Percentiles rank a stretch among this genome's conserved stretches.
phyloP scores from a whole-genome alignment of 2,113 vertebrate genomes.

The Coryphaenoides rupestris region DNA sequence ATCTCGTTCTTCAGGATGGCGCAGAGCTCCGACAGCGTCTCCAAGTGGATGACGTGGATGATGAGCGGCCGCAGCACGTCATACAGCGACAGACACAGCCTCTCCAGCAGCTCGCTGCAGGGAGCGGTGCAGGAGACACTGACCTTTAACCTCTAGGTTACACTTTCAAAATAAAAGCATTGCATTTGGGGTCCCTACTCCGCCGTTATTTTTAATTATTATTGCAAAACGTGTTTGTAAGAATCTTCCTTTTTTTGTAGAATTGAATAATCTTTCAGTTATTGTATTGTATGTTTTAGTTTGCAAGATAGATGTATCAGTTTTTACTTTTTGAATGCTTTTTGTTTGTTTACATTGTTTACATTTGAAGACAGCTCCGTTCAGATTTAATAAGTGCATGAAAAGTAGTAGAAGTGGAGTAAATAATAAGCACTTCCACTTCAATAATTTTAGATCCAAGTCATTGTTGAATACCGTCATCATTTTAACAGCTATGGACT shows the following conservation, averaged over 20 bases:
- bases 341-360: conserved; percentile 58
- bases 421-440: too few relatives aligned
- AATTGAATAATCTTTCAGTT: conserved; percentile 48
- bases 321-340: conserved; percentile 57
- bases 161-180: too few relatives aligned
- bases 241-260: conserved; percentile 63
- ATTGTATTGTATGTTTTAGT: conserved; percentile 51
- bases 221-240: conserved; percentile 56
- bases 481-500: too few relatives aligned
- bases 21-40: conserved; percentile 96
- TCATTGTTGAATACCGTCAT: too few relatives aligned
- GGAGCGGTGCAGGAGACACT: not conserved
- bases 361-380: conserved; percentile 53
- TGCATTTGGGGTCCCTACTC: not conserved
- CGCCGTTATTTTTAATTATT: conserved; percentile 43
- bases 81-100: conserved; percentile 90
- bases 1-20: conserved; percentile 98
- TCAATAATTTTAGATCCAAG: too few relatives aligned
- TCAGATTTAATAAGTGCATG: conserved; percentile 44
- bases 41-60: conserved; percentile 95
- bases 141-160: too few relatives aligned
- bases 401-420: too few relatives aligned
- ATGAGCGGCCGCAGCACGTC: conserved; percentile 94
- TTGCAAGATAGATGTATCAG: conserved; percentile 65
- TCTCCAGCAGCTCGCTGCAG: conserved; percentile 88